A percentile compares a stretch with the other conserved stretches of the same genome.
Evolutionary conservation across 30 jellyfish, hydroid and myxozoan species (phyloP).

Genomic region (Pseudorhiza aurosa): DNA sequence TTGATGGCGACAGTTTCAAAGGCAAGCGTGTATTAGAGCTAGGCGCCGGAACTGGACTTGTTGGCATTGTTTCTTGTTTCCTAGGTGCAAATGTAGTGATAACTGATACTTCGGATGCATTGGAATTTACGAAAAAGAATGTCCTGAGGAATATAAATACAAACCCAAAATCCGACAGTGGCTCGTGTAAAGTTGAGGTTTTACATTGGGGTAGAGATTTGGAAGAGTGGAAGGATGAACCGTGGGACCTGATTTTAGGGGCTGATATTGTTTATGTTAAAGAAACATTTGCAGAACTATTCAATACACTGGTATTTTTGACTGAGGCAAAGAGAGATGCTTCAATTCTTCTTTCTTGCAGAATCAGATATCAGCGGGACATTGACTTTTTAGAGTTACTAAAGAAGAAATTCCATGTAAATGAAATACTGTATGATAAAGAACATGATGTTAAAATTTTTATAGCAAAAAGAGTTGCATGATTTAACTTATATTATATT

Average conservation of each 20-base stretch:
- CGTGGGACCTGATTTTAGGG: constrained; percentile 84
- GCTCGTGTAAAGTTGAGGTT: constrained; percentile 32
- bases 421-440: constrained; percentile 30
- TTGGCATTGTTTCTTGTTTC: constrained; percentile 77
- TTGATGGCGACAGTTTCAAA: not conserved
- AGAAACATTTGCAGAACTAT: constrained; percentile 64
- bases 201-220: constrained; percentile 76
- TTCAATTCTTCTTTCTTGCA: constrained; percentile 48
- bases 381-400: constrained; percentile 42
- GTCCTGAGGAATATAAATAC: constrained; percentile 30
- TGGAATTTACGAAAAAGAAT: constrained; percentile 48
- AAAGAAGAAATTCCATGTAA: constrained; percentile 33
- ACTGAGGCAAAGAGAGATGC: constrained; percentile 37
- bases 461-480: constrained; percentile 1
- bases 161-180: not conserved
- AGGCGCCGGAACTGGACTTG: constrained; percentile 95
- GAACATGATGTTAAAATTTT: constrained; percentile 57
- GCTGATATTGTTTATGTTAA: constrained; percentile 85
- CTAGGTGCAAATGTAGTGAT: constrained; percentile 70
- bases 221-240: constrained; percentile 49
- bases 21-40: constrained; percentile 72
- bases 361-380: constrained; percentile 71
- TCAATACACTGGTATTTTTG: constrained; percentile 57
- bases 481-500: not conserved
- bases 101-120: constrained; percentile 68